These are phyloP conservation scores for Mesocentrotus franciscanus DNA, from an alignment of 53 echinoderm and acorn worm genomes.

Conservation along the genomic window DNA sequence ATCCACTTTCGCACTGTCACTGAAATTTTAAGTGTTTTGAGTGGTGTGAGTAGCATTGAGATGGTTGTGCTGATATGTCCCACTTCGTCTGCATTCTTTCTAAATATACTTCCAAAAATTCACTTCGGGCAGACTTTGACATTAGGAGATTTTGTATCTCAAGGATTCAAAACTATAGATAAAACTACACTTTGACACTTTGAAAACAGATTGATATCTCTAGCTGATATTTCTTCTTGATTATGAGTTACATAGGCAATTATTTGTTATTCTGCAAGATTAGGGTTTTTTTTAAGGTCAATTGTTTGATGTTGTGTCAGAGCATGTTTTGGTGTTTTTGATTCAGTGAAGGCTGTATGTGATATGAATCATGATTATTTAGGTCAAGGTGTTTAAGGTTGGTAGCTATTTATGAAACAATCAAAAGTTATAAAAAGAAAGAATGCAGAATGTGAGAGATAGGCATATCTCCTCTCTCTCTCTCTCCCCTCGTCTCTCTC, in stretches of 20 bases:
- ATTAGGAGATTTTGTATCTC: neutral
- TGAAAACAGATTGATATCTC: neutral
- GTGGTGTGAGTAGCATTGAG: neutral
- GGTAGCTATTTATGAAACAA: too few species aligned
- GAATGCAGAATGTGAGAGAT: too few species aligned
- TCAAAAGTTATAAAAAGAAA: too few species aligned
- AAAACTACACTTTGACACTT: neutral
- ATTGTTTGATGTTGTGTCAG: neutral
- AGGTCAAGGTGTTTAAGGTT: too few species aligned
- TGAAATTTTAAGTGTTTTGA: neutral
- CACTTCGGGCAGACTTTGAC: neutral
- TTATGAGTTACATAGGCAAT: too few species aligned
- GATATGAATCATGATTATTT: too few species aligned
- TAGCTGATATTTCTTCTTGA: neutral
- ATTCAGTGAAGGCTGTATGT: neutral
- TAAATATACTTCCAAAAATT: neutral
- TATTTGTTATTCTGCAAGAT: too few species aligned
- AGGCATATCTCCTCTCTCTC: too few species aligned
- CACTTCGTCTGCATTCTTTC: neutral
- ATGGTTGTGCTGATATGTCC: neutral
- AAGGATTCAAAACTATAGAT: neutral
- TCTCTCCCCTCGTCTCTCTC: too few species aligned
- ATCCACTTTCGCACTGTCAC: too few species aligned
- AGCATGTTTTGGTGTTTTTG: neutral
- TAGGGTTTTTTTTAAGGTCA: neutral